Percentiles rank a stretch among this genome's conserved stretches.
phyloP scores from a whole-genome alignment of 2,797 vertebrate species.

The Fundulus diaphanus region DNA sequence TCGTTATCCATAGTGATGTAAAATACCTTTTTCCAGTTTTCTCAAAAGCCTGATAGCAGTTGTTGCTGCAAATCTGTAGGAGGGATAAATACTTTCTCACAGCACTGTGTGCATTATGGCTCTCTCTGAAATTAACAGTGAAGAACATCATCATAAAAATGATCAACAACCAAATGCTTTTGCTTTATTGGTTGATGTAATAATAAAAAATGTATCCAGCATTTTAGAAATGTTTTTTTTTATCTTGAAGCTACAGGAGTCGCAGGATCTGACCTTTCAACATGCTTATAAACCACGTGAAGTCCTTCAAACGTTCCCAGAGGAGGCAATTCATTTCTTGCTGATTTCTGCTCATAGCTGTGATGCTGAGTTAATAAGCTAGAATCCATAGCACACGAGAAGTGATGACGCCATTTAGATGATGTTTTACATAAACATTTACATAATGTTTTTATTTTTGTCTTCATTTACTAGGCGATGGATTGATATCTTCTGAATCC shows the following conservation, averaged over 20 bases:
- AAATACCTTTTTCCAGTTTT: background rate
- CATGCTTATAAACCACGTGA: conserved; percentile 19
- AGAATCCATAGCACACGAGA: background rate
- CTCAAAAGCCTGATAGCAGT: background rate
- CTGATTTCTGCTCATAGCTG: background rate
- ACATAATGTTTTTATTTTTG: background rate
- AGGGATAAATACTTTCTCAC: background rate
- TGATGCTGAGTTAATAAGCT: background rate
- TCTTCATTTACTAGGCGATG: background rate
- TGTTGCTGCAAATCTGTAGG: background rate
- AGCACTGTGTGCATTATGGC: background rate
- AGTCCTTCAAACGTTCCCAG: background rate
- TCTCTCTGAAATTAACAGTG: background rate
- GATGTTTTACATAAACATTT: conserved; percentile 9
- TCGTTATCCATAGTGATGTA: background rate
- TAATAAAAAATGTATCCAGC: background rate
- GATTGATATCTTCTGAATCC: background rate
- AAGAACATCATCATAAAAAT: background rate
- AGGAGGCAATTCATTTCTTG: background rate
- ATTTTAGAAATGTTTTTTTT: background rate
- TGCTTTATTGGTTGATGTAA: background rate
- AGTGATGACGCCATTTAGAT: background rate
- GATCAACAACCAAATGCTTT: background rate
- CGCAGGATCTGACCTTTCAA: background rate
- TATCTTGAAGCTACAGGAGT: background rate